Conservation (phyloP, 2,797 vertebrate species). For the Zenarchopterus dispar region DNA sequence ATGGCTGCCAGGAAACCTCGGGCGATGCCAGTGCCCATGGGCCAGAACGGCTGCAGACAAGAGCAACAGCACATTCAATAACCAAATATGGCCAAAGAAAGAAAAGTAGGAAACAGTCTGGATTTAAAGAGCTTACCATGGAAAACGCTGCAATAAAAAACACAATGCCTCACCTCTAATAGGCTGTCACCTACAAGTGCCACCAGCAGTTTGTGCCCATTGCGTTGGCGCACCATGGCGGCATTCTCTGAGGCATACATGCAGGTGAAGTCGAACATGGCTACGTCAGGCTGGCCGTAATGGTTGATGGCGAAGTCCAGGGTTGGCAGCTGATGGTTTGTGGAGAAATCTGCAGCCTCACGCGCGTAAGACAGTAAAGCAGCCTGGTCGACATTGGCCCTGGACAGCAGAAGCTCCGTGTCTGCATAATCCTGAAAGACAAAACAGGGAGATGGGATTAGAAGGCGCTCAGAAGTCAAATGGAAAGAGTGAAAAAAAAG, state of each 20-base stretch:
- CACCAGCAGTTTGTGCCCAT: conserved; percentile 90
- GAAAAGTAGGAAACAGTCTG: neutral
- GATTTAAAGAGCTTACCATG: too few species aligned
- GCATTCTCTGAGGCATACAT: conserved; percentile 99
- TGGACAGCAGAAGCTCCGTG: conserved; percentile 92
- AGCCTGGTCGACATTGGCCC: conserved; percentile 95
- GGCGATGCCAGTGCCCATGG: conserved; percentile 98
- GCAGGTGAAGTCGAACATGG: conserved; percentile 99
- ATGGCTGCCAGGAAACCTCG: conserved; percentile 97
- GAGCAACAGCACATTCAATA: conserved; percentile 36
- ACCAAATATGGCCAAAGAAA: conserved; percentile 53
- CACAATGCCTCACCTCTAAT: conserved; percentile 86
- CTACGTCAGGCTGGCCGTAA: conserved; percentile 97
- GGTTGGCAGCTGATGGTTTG: conserved; percentile 92
- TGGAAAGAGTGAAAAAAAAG: neutral
- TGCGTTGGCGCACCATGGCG: conserved; percentile 91
- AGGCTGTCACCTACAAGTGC: conserved; percentile 96
- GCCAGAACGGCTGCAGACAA: conserved; percentile 92
- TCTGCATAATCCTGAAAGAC: conserved; percentile 90
- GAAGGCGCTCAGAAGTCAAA: neutral
- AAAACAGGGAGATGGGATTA: neutral
- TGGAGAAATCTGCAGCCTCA: conserved; percentile 97
- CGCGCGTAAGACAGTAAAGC: conserved; percentile 93
- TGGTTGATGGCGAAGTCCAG: conserved; percentile 99
- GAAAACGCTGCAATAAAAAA: neutral